phyloP scores from a whole-genome alignment of 2,888 invertebrate species.

The Prosopocoilus inquinatus region DNA sequence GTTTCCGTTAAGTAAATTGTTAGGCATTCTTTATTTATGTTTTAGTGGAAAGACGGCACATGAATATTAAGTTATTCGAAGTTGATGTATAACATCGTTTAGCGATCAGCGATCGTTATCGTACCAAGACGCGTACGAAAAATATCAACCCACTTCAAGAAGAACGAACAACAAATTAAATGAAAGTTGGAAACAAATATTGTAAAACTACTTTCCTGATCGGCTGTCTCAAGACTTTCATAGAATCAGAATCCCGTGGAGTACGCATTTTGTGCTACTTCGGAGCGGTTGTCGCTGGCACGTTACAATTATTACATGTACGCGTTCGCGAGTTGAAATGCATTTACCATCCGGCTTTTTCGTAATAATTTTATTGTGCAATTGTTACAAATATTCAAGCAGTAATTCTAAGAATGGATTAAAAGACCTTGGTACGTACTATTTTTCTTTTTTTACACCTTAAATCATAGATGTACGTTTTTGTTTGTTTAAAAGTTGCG shows the following conservation, averaged over 20 bases:
- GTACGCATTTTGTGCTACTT: conserved; percentile 8
- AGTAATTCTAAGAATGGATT: conserved; percentile 13
- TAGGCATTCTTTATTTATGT: too few species aligned
- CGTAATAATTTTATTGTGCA: conserved; percentile 16
- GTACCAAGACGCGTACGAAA: too few species aligned
- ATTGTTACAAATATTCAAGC: conserved; percentile 14
- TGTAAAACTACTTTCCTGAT: neutral
- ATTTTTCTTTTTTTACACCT: neutral
- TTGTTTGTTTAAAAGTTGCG: too few species aligned
- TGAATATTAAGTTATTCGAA: too few species aligned
- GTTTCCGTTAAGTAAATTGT: too few species aligned
- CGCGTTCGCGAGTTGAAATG: neutral
- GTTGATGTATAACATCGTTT: too few species aligned
- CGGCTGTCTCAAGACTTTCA: conserved; percentile 10
- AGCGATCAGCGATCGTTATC: too few species aligned
- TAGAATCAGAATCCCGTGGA: conserved; percentile 12
- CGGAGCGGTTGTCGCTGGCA: conserved; percentile 10
- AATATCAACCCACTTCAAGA: neutral
- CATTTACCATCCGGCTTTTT: conserved; percentile 13
- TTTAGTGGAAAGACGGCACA: too few species aligned
- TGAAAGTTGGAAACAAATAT: conserved; percentile 1
- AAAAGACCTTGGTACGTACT: conserved; percentile 19
- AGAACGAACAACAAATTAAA: neutral
- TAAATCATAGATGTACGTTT: too few species aligned
- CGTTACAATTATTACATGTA: conserved; percentile 6